These are phyloP conservation scores for Mermis nigrescens DNA, from an alignment of 2,888 invertebrate genomes.

Conservation along the genomic window DNA sequence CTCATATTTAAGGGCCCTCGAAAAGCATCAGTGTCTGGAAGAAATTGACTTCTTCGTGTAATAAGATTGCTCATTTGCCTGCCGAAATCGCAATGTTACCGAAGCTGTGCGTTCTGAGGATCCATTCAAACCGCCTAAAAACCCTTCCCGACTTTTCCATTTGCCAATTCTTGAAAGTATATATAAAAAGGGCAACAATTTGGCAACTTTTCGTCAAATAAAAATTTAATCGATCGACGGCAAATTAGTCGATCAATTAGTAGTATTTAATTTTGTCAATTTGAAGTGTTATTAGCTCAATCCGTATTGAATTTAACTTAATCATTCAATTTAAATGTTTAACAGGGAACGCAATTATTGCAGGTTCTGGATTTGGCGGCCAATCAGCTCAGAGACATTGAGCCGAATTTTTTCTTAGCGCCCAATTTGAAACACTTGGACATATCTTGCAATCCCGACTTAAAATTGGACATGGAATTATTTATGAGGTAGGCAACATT, in stretches of 20 bases:
- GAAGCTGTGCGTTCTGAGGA: slow-evolving; percentile 33
- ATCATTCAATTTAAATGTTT: too few relatives aligned
- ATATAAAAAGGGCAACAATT: too few relatives aligned
- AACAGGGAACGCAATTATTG: too few relatives aligned
- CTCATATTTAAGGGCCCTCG: slow-evolving; percentile 32
- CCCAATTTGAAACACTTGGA: slow-evolving; percentile 36
- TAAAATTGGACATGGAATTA: too few relatives aligned
- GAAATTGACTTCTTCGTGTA: slow-evolving; percentile 37
- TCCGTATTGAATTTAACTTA: too few relatives aligned
- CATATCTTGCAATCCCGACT: slow-evolving; percentile 36
- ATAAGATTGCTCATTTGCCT: slow-evolving; percentile 32
- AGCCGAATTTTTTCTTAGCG: too few relatives aligned
- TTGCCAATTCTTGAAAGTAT: slow-evolving; percentile 33
- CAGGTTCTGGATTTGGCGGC: slow-evolving; percentile 37
- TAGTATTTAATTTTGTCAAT: too few relatives aligned
- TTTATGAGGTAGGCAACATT: too few relatives aligned
- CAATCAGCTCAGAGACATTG: slow-evolving; percentile 35
- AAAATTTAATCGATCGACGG: too few relatives aligned
- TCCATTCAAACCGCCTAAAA: slow-evolving; percentile 35
- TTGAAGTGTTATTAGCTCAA: too few relatives aligned
- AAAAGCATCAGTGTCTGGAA: slow-evolving; percentile 31
- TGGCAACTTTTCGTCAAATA: too few relatives aligned
- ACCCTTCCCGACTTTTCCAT: slow-evolving; percentile 34
- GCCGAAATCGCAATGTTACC: slow-evolving; percentile 30
- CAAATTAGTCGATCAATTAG: too few relatives aligned